Conservation (phyloP, 1,140 invertebrate species). For the Dendroctonus ponderosae region DNA sequence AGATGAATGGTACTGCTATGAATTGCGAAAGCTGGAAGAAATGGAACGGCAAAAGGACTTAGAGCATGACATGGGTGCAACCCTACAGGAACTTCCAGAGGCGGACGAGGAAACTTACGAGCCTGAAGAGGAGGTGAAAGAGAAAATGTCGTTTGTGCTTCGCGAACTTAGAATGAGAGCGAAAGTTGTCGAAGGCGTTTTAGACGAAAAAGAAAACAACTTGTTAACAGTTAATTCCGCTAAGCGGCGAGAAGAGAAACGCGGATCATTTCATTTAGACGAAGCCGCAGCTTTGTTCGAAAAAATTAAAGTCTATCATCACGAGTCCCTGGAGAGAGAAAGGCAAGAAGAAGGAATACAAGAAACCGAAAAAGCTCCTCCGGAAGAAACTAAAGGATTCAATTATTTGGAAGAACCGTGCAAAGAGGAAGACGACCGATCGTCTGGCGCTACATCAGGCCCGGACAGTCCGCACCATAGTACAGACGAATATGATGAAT, state of each 20-base stretch:
- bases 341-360: constrained; percentile 43
- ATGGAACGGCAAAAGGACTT: constrained; percentile 73
- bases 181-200: constrained; percentile 49
- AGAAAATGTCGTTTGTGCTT: constrained; percentile 74
- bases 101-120: constrained; percentile 52
- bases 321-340: constrained; percentile 32
- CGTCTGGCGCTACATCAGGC: constrained; percentile 82
- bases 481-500: constrained; percentile 68
- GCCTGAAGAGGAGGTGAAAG: constrained; percentile 69
- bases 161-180: constrained; percentile 71
- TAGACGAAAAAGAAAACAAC: constrained; percentile 46
- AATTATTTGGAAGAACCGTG: constrained; percentile 46
- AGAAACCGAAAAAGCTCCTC: constrained; percentile 40
- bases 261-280: constrained; percentile 40
- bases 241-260: constrained; percentile 48
- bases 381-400: constrained; percentile 47
- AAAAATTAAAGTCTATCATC: constrained; percentile 55
- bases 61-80: constrained; percentile 62
- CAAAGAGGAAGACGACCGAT: constrained; percentile 53
- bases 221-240: constrained; percentile 50
- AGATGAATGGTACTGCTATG: constrained; percentile 91
- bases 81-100: constrained; percentile 61
- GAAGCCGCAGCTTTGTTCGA: constrained; percentile 49
- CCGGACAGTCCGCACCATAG: constrained; percentile 78
- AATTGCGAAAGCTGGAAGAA: constrained; percentile 81